Conservation (phyloP, 2,113 vertebrate genomes). For the Scomber scombrus region DNA sequence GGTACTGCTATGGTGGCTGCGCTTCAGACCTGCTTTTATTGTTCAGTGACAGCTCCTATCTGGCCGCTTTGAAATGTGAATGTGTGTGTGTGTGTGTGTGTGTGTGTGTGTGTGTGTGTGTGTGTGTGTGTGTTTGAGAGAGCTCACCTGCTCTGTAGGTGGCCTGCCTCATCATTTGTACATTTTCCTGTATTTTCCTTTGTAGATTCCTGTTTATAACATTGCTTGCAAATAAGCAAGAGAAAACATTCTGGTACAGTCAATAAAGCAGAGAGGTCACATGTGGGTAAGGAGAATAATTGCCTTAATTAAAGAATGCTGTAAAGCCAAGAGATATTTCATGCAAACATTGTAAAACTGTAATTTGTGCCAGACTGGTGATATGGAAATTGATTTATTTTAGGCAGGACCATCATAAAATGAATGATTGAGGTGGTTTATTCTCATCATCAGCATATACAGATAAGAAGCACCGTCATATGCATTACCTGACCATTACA, state of each 20-base stretch:
- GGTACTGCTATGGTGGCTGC: conserved; percentile 1
- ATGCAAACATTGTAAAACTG: conserved; percentile 36
- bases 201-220: conserved; percentile 27
- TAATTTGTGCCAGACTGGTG: not conserved
- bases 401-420: conserved; percentile 28
- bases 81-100: conserved; percentile 35
- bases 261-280: conserved; percentile 5
- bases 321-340: conserved; percentile 35
- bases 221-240: conserved; percentile 49
- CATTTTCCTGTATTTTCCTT: conserved; percentile 34
- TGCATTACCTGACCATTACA: not conserved
- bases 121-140: conserved; percentile 36
- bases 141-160: conserved; percentile 59
- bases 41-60: conserved; percentile 72
- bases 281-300: not conserved
- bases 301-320: conserved; percentile 28
- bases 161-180: conserved; percentile 29
- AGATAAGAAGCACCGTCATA: conserved; percentile 2
- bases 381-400: conserved; percentile 52
- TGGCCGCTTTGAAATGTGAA: conserved; percentile 40
- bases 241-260: conserved; percentile 18
- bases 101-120: conserved; percentile 41
- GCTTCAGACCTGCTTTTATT: conserved; percentile 58
- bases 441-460: not conserved
- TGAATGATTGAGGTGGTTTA: not conserved